phyloP scores from a whole-genome alignment of 2,113 vertebrate species.

The Siniperca knerii region DNA sequence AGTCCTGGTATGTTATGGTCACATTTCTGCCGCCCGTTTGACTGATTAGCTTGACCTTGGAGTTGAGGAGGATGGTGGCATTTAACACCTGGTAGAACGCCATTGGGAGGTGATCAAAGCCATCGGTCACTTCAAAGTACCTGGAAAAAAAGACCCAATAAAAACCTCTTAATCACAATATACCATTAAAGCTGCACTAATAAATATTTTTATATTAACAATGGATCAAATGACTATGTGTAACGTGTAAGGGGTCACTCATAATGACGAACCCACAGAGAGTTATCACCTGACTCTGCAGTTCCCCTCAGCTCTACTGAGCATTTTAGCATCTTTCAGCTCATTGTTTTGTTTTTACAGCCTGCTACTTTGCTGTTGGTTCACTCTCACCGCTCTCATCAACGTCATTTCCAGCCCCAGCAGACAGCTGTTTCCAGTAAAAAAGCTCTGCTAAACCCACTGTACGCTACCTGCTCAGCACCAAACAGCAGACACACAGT shows the following conservation, averaged over 20 bases:
- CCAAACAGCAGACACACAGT: too few species aligned
- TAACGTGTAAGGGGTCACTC: neutral
- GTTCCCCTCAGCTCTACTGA: neutral
- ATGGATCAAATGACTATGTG: neutral
- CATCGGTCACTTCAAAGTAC: slow-evolving; percentile 82
- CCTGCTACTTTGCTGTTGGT: too few species aligned
- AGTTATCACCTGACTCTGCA: neutral
- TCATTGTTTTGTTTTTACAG: neutral
- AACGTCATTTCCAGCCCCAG: neutral
- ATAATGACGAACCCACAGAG: neutral
- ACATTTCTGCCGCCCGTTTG: slow-evolving; percentile 72
- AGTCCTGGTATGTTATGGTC: slow-evolving; percentile 76
- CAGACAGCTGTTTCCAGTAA: neutral
- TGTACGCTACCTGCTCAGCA: neutral
- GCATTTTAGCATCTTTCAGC: neutral
- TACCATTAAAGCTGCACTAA: neutral
- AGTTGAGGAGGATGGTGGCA: slow-evolving; percentile 76
- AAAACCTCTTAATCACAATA: neutral
- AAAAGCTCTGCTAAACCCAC: too few species aligned
- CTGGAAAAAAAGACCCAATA: slow-evolving; percentile 63
- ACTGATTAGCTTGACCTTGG: slow-evolving; percentile 78
- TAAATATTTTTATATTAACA: neutral
- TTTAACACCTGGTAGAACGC: slow-evolving; percentile 76
- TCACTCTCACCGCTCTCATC: neutral
- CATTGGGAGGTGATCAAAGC: slow-evolving; percentile 78